Conservation (phyloP, 2,797 vertebrate species). For the Uromys caudimaculatus region DNA sequence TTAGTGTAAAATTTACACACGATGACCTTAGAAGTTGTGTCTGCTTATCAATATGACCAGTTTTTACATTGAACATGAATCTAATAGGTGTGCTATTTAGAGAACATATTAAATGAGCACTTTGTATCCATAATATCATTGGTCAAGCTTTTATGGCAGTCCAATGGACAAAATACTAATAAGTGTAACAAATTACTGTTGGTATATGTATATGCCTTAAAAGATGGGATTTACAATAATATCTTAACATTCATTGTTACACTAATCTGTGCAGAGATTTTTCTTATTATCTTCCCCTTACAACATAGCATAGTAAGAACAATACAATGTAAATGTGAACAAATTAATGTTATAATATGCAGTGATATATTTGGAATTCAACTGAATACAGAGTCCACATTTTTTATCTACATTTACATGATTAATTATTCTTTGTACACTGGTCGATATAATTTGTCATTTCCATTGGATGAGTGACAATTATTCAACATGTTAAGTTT, state of each 20-base stretch:
- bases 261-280: background rate
- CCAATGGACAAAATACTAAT: background rate
- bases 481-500: background rate
- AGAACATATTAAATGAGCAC: background rate
- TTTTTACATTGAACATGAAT: background rate
- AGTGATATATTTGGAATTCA: background rate
- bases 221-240: background rate
- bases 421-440: background rate
- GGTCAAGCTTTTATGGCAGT: background rate
- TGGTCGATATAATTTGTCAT: background rate
- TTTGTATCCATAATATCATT: background rate
- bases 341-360: background rate
- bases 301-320: background rate
- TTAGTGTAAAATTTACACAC: background rate
- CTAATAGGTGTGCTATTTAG: background rate
- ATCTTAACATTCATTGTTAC: background rate
- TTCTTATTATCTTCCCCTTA: background rate
- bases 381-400: background rate
- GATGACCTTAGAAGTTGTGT: background rate
- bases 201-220: background rate
- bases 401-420: background rate
- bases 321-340: background rate
- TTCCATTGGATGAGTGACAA: background rate
- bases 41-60: background rate
- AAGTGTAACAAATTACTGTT: background rate